These are phyloP conservation scores for Caenorhabditis sp. DNA, from an alignment of 2,888 invertebrate genomes.

Conservation along the genomic window DNA sequence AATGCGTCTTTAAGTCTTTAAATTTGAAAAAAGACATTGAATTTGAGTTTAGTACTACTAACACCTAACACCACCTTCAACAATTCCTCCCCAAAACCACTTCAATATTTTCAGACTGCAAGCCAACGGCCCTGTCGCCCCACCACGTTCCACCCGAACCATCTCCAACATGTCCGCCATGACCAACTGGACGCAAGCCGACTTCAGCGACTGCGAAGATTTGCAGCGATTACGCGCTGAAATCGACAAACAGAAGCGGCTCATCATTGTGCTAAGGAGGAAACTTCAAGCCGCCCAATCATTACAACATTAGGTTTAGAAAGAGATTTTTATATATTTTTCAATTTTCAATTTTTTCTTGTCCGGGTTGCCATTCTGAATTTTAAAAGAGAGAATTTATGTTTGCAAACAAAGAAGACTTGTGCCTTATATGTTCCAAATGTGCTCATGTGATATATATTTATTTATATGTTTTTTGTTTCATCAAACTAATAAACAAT, in stretches of 20 bases:
- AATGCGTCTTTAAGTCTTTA: no score
- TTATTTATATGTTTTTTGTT: no score
- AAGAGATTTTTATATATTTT: no score
- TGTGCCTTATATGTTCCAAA: conserved; percentile 7
- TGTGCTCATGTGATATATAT: conserved; percentile 4
- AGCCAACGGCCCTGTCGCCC: conserved; percentile 27
- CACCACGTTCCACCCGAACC: conserved; percentile 35
- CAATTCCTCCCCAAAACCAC: no score
- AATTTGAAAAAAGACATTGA: no score
- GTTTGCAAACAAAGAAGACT: conserved; percentile 8
- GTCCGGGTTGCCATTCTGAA: conserved; percentile 11
- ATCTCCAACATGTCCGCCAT: conserved; percentile 51
- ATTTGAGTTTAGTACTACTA: no score
- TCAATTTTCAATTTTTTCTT: neutral
- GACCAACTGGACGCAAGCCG: conserved; percentile 47
- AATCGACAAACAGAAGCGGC: conserved; percentile 60
- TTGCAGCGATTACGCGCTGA: conserved; percentile 32
- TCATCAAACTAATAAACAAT: no score
- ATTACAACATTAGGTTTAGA: neutral
- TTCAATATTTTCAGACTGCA: conserved; percentile 17
- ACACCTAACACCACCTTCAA: no score
- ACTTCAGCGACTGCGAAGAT: conserved; percentile 52
- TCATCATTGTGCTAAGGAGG: conserved; percentile 63
- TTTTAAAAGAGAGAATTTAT: conserved; percentile 12
- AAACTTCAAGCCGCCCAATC: conserved; percentile 36